Base-by-base conservation (phyloP, 2,797 vertebrate species). In the Sebastes dallii region DNA sequence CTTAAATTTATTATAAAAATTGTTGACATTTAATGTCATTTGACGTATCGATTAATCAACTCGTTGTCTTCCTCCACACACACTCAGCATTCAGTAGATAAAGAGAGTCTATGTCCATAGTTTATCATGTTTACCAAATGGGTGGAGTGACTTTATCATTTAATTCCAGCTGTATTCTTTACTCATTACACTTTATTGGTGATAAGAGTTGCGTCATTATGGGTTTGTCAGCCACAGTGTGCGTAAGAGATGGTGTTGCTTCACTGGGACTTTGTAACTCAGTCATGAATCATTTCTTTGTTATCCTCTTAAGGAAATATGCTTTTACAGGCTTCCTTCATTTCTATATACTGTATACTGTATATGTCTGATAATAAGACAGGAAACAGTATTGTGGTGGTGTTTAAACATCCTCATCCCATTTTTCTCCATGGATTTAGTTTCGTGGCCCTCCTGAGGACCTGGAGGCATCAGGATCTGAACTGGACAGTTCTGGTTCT, bases 401-500 rank as follows among this genome's bases (percentile, higher is more conserved):
- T 13, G 12, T 18, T 69, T 13, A 50, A 72, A 46, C 52, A 18
- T 52, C 6, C 9, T 59, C 2, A 0, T 56, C 4, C 1, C 34
- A 12, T 36, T 22, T n/a, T 66, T 65, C 77, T 42, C 42, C 25
- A 27, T 77, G 6, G 14, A 18, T 73, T 56, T 70, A 93, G 91
- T 8, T 54, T 52, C 61, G 72, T 30, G 14, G 80, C 72, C 80
- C 88, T 68, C 93, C 94, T 25, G 95, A 95, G 78, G 96, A 97
- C 54, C 87, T 92, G 12, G 97, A 97, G 20, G 94, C 93, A 42
- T 97, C 97, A 16, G 96, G 95, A n/a, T 91, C 95, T 50, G 96
- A 97, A 3, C 87, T 93, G 0, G 95, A 96, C 0, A 42, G 50
- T 0, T 97, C 95, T 1, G 96, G 95, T 0, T 91, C 90, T 0